Evolutionary conservation across 2,797 vertebrate genomes (phyloP).

Genomic region (Bucorvus abyssinicus): DNA sequence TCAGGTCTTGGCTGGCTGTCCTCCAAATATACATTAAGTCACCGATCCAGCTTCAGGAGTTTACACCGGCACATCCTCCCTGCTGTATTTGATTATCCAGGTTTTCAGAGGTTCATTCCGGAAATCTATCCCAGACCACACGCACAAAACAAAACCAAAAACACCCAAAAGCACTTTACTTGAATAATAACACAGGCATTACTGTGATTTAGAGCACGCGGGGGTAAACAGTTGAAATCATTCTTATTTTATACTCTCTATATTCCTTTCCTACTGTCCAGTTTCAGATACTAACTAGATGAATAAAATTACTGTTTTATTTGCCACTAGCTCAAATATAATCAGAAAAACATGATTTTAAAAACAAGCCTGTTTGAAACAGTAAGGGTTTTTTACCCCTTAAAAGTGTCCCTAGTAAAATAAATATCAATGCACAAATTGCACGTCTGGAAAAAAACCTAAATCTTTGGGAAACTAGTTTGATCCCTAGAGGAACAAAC

Average conservation of each 20-base stretch:
- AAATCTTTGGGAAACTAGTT: not conserved
- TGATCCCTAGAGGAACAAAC: not conserved
- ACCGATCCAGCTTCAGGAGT: not conserved
- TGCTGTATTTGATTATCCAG: not conserved
- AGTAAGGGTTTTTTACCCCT: not conserved
- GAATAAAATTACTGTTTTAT: not conserved
- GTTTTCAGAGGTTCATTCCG: not conserved
- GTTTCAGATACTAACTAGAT: not conserved
- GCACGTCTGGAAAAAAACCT: not conserved
- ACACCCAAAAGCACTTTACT: not conserved
- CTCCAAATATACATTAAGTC: not conserved
- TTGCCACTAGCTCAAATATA: not conserved
- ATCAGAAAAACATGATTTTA: not conserved
- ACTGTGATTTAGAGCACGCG: not conserved
- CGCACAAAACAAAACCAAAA: no score
- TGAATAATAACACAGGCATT: not conserved
- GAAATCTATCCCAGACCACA: not conserved
- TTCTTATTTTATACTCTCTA: not conserved
- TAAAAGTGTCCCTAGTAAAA: not conserved
- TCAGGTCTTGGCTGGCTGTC: not conserved
- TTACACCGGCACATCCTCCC: not conserved
- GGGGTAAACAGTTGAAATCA: not conserved
- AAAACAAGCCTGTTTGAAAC: not conserved
- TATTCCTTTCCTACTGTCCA: not conserved
- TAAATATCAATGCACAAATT: not conserved